Percentiles rank a stretch among this genome's conserved stretches.
These are phyloP conservation scores for Herminia tarsipennalis DNA, from an alignment of 2,888 invertebrate species.

Conservation along the genomic window DNA sequence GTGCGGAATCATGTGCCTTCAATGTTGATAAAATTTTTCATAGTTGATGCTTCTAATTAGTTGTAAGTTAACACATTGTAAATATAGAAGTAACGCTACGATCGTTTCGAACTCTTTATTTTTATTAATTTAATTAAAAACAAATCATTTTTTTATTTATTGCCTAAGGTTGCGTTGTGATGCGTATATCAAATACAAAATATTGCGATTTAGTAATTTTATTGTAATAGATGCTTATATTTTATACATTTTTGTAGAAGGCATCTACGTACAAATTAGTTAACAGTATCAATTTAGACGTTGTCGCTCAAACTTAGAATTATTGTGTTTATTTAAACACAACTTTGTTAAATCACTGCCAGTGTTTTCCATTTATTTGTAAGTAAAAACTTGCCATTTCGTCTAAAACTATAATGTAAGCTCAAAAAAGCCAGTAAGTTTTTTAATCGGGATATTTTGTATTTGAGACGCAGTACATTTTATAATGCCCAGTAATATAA, in stretches of 20 bases:
- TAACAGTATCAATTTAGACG: no score
- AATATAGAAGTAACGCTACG: conserved; percentile 77
- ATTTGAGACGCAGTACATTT: conserved; percentile 49
- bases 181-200: conserved; percentile 38
- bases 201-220: conserved; percentile 20
- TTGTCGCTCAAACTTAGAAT: conserved; percentile 23
- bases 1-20: conserved; percentile 86
- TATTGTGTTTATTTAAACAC: conserved; percentile 21
- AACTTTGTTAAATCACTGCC: conserved; percentile 48
- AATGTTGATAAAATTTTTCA: conserved; percentile 81
- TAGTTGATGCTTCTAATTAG: conserved; percentile 84
- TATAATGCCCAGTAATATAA: conserved; percentile 46
- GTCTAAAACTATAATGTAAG: conserved; percentile 22
- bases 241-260: conserved; percentile 13
- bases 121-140: conserved; percentile 78
- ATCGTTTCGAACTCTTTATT: conserved; percentile 77
- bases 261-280: not conserved
- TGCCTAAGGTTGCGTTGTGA: conserved; percentile 63
- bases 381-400: conserved; percentile 41
- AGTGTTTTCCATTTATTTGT: conserved; percentile 43
- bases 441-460: conserved; percentile 40
- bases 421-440: conserved; percentile 16
- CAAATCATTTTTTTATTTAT: conserved; percentile 74
- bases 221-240: conserved; percentile 9
- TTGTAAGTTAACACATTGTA: conserved; percentile 78